Conservation (phyloP, 2,113 vertebrate species). For the Zosterops hypoxanthus region DNA sequence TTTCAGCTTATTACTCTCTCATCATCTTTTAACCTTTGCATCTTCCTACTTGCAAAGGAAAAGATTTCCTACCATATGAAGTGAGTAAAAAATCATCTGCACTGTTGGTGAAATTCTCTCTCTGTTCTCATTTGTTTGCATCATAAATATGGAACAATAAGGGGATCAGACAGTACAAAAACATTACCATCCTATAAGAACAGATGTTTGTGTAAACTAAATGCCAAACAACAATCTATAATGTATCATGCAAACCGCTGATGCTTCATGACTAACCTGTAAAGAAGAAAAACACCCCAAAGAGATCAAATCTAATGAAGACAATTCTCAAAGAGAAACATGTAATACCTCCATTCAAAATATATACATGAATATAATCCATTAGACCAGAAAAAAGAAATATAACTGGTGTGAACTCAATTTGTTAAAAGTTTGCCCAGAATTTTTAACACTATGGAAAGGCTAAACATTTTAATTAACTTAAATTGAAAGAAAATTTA, state of each 20-base stretch:
- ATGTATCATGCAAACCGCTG: not conserved
- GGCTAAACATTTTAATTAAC: not conserved
- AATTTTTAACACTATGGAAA: not conserved
- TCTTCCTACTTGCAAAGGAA: not conserved
- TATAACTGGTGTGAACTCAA: not conserved
- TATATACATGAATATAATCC: not conserved
- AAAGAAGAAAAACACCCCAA: not conserved
- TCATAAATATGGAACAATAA: not conserved
- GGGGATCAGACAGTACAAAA: not conserved
- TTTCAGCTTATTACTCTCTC: not conserved
- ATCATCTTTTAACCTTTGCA: not conserved
- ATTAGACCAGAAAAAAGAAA: not conserved
- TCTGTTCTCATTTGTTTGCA: not conserved
- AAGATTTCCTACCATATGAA: not conserved
- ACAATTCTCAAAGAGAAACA: not conserved
- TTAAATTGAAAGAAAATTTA: not conserved
- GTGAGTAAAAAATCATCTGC: not conserved
- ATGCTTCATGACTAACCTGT: not conserved
- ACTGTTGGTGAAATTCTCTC: not conserved
- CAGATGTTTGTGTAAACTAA: not conserved
- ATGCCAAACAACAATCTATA: not conserved
- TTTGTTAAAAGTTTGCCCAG: not conserved
- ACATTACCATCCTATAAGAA: not conserved
- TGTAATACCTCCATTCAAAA: not conserved
- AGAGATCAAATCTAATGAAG: not conserved